Percentiles rank a stretch among this genome's conserved stretches.
phyloP scores from a whole-genome alignment of 2,113 vertebrate genomes.

The Microcebus griseorufus region DNA sequence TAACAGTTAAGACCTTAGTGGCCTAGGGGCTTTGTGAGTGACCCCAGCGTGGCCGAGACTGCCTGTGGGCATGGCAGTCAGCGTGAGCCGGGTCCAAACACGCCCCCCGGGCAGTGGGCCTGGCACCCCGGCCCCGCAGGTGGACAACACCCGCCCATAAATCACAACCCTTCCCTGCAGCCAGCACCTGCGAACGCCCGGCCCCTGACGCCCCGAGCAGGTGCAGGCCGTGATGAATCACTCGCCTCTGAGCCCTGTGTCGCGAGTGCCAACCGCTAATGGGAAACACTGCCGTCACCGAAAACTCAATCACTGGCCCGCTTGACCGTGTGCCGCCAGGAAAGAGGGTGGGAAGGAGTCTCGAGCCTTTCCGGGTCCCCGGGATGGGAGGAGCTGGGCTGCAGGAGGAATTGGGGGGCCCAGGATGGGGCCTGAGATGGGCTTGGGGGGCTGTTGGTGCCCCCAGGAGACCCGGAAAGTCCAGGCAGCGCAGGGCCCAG shows the following conservation, averaged over 20 bases:
- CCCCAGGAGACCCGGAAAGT: background rate
- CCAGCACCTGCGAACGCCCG: background rate
- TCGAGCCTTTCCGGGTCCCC: background rate
- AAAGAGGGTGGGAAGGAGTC: background rate
- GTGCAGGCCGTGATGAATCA: background rate
- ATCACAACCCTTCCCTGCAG: conserved; percentile 63
- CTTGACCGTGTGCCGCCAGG: background rate
- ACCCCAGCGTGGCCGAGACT: background rate
- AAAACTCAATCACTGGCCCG: background rate
- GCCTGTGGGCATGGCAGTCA: background rate
- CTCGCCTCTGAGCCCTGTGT: background rate
- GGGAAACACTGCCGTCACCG: background rate
- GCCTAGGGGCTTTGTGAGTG: background rate
- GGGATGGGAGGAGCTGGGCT: background rate
- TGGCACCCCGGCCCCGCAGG: background rate
- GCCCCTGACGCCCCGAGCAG: background rate
- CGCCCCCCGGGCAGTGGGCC: conserved; percentile 5
- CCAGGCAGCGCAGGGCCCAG: fast-evolving
- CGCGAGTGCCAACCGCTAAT: background rate
- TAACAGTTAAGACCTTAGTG: no score
- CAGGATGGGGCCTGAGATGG: fast-evolving
- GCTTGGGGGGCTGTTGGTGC: no score
- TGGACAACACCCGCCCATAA: conserved; percentile 9
- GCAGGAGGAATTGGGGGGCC: fast-evolving
- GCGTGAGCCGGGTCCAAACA: background rate